Conservation (phyloP, 2,113 vertebrate genomes). For the Tenebrosternarchus preto region DNA sequence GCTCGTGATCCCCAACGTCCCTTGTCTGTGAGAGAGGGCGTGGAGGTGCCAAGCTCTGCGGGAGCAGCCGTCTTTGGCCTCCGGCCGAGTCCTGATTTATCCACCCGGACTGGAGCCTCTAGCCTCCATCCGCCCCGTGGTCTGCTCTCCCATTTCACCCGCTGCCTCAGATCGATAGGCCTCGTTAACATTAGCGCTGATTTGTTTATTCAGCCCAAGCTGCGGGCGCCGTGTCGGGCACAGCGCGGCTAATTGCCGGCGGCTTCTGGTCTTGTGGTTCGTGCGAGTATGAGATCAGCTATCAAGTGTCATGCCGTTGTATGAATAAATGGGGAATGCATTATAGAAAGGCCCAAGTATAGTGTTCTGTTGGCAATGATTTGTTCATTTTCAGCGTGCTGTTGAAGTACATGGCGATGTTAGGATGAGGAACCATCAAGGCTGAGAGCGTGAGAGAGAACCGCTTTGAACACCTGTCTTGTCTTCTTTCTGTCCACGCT, state of each 20-base stretch:
- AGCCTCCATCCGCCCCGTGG: constrained; percentile 39
- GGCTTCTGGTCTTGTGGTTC: neutral
- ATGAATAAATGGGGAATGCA: neutral
- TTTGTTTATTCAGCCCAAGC: constrained; percentile 43
- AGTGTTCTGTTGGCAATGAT: neutral
- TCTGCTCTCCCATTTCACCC: constrained; percentile 39
- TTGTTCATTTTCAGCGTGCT: neutral
- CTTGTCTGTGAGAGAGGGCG: no score
- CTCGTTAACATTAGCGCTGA: constrained; percentile 47
- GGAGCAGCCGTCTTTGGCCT: no score
- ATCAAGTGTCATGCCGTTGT: neutral
- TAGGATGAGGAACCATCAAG: neutral
- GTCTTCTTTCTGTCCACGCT: no score
- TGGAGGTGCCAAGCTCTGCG: no score
- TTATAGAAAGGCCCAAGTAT: neutral
- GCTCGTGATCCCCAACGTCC: no score
- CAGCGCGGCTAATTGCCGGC: constrained; percentile 11
- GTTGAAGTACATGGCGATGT: neutral
- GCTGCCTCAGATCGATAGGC: constrained; percentile 40
- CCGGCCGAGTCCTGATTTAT: constrained; percentile 14
- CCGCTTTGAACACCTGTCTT: no score
- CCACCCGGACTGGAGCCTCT: constrained; percentile 13
- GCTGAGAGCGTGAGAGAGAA: no score
- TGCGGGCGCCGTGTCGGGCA: constrained; percentile 31
- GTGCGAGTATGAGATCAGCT: neutral